phyloP scores from a whole-genome alignment of 2,888 invertebrate genomes.

The Synergus umbraculus region DNA sequence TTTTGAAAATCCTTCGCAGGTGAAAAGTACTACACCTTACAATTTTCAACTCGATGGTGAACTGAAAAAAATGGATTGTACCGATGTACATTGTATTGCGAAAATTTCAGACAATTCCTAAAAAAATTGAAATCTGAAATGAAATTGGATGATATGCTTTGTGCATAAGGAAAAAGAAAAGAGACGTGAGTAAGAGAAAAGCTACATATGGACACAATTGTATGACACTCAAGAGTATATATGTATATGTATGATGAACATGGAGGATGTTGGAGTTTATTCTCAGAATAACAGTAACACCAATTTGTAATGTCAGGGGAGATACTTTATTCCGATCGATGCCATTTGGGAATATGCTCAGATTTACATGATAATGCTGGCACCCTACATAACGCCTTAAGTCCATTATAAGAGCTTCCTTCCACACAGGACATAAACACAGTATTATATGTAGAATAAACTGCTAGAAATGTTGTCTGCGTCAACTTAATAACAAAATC shows the following conservation, averaged over 20 bases:
- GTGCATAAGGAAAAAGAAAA: neutral
- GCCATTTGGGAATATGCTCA: slow-evolving; percentile 34
- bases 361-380: slow-evolving; percentile 27
- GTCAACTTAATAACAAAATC: neutral
- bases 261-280: slow-evolving; percentile 4
- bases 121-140: neutral
- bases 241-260: neutral
- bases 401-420: slow-evolving; percentile 24
- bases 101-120: too few relatives aligned
- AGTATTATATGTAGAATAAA: neutral
- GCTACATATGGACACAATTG: slow-evolving; percentile 16
- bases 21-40: too few relatives aligned
- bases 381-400: slow-evolving; percentile 1
- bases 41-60: too few relatives aligned
- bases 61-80: too few relatives aligned
- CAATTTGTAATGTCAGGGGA: slow-evolving; percentile 41
- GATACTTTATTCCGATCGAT: slow-evolving; percentile 30
- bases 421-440: neutral
- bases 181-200: neutral
- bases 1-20: too few relatives aligned
- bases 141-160: neutral
- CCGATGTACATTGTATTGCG: too few relatives aligned
- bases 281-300: slow-evolving; percentile 35
- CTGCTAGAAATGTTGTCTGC: neutral
- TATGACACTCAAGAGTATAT: neutral